These are phyloP conservation scores for Eulemur coronatus DNA, from an alignment of 2,797 vertebrate genomes.

Conservation along the genomic window DNA sequence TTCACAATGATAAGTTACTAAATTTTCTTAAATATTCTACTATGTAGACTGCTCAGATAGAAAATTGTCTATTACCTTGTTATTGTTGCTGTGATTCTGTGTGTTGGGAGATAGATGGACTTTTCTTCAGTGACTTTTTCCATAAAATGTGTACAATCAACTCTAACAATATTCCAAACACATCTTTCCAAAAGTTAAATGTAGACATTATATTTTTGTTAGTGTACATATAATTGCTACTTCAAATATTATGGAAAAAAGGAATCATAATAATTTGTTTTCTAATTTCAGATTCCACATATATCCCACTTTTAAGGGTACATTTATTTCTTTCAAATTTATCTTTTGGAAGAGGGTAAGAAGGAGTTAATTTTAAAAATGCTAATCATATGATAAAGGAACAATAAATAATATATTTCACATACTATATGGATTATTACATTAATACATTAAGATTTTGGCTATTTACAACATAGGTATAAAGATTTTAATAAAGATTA, in stretches of 20 bases:
- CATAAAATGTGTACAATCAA: not conserved
- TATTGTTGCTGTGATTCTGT: not conserved
- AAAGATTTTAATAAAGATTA: slow-evolving; percentile 9
- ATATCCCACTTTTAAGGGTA: not conserved
- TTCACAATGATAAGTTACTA: slow-evolving; percentile 65
- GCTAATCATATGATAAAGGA: not conserved
- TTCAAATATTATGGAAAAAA: not conserved
- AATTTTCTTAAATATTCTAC: slow-evolving; percentile 71
- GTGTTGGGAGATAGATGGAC: not conserved
- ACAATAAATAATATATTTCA: slow-evolving; percentile 4
- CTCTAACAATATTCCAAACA: not conserved
- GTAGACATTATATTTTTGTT: slow-evolving; percentile 28
- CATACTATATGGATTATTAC: not conserved
- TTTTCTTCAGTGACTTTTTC: not conserved
- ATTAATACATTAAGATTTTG: not conserved
- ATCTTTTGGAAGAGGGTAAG: not conserved
- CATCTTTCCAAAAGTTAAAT: not conserved
- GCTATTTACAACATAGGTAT: not conserved
- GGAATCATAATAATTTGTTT: slow-evolving; percentile 9
- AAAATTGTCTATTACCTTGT: not conserved
- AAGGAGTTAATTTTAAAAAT: slow-evolving; percentile 41
- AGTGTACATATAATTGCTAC: not conserved
- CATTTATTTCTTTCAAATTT: slow-evolving; percentile 31
- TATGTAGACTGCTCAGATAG: slow-evolving; percentile 43
- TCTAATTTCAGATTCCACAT: slow-evolving; percentile 15